A percentile compares a stretch with the other conserved stretches of the same genome.
Evolutionary conservation across 2,113 vertebrate species (phyloP).

Genomic region (Pelmatolapia mariae): DNA sequence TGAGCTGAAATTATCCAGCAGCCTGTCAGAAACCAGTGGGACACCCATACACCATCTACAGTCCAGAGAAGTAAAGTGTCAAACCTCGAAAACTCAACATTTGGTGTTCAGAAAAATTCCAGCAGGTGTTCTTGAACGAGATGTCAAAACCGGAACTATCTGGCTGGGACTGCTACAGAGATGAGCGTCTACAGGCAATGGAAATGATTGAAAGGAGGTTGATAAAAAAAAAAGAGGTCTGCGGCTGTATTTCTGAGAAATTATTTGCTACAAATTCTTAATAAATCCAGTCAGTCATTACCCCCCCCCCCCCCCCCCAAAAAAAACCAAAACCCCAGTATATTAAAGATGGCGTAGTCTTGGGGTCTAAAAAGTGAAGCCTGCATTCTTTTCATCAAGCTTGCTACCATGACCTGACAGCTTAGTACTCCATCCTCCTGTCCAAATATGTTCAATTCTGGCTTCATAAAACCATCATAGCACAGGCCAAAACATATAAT

Average conservation of each 20-base stretch:
- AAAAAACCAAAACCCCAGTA: neutral
- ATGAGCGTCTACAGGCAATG: neutral
- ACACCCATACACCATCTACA: neutral
- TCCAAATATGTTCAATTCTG: neutral
- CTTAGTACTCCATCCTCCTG: neutral
- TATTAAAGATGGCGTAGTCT: neutral
- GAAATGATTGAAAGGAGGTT: neutral
- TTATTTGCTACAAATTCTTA: neutral
- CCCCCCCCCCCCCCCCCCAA: accelerated
- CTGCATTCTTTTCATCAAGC: neutral
- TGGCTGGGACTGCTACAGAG: neutral
- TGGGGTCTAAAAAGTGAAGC: neutral
- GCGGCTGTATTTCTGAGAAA: neutral
- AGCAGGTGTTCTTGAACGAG: neutral
- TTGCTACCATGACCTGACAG: neutral
- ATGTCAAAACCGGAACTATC: neutral
- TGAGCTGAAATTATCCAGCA: neutral
- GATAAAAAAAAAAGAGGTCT: neutral
- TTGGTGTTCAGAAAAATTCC: neutral
- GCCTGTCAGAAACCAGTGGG: neutral
- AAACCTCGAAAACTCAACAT: neutral
- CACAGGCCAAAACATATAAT: neutral
- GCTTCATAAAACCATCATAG: neutral
- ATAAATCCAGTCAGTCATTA: neutral
- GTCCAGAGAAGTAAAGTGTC: neutral